Conservation (phyloP, 92 coral and sea anemone genomes). For the Bergia sp. region DNA sequence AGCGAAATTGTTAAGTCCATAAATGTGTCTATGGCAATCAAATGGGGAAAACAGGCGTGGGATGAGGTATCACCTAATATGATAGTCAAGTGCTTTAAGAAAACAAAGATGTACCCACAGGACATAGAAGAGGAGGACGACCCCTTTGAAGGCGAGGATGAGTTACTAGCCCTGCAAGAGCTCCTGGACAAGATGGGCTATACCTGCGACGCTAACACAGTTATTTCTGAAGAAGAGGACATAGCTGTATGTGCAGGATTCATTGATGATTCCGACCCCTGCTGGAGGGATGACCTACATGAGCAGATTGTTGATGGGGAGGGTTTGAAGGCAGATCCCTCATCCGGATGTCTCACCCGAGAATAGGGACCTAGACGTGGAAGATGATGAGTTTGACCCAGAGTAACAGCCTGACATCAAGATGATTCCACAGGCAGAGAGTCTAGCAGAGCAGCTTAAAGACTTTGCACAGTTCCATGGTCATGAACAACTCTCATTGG, state of each 20-base stretch:
- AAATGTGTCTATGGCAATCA: conserved; percentile 54
- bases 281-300: not conserved
- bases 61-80: conserved; percentile 31
- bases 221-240: too few species aligned
- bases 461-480: conserved; percentile 39
- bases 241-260: too few species aligned
- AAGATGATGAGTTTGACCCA: conserved; percentile 48
- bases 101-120: too few species aligned
- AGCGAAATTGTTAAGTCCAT: conserved; percentile 51
- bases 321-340: too few species aligned
- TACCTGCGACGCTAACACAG: too few species aligned
- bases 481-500: too few species aligned
- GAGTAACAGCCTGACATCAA: conserved; percentile 59
- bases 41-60: conserved; percentile 63
- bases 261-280: too few species aligned
- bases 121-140: not conserved
- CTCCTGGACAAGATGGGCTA: too few species aligned
- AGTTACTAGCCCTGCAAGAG: conserved; percentile 3
- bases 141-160: conserved; percentile 62
- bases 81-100: too few species aligned
- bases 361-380: too few species aligned
- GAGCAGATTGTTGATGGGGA: too few species aligned
- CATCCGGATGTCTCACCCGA: too few species aligned
- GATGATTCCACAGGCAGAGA: conserved; percentile 48
- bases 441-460: conserved; percentile 54